Evolutionary conservation across 2,888 invertebrate genomes (phyloP), one percentile per base, ranked within the genome.

Genomic region (Phalera bucephala): DNA sequence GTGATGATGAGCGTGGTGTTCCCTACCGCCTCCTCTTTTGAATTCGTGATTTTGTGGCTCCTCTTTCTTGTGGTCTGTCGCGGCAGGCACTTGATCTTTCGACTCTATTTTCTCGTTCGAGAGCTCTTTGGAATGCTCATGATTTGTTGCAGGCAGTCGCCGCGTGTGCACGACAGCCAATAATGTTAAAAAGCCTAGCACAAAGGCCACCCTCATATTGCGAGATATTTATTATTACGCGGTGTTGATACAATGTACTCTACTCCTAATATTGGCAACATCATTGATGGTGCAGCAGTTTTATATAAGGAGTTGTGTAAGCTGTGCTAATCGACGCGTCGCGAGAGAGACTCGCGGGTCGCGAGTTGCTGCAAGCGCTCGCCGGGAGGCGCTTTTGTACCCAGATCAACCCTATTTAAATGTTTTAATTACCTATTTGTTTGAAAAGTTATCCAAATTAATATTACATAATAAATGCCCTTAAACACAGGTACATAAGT

Each of bases 21-120:
- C 93, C 45, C 92, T 92, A 0, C 93, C 93, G 1, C 92, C 93
- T 6, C 94, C 94, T 55, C 92, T 91, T 60, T 92, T 91, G 69
- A 84, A 89, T 28, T 91, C 90, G 41, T 91, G 84, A 45, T 80
- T 79, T 27, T 84, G 78, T 11, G 75, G 74, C n/a, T 80, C 69
- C 38, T 80, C 86, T 58, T 92, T 89, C 54, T 92, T 91, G 33
- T 89, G 86, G 3, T 76, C 84, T 9, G 73, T 71, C 7, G 85
- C 88, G 3, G 88, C 86, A n/a, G 76, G 72, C 23, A 74, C 72
- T 52, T 79, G 84, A 48, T 91, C 82, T 10, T 41, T 53, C 33
- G 64, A 33, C 14, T 69, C 55, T 26, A 51, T 28, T 20, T 61
- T 64, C 28, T 65, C 58, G 32, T 60, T 47, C 12, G 40, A 38